A percentile compares a stretch with the other conserved stretches of the same genome.
phyloP scores from a whole-genome alignment of 2,113 vertebrate genomes.

The Coreoperca whiteheadi region DNA sequence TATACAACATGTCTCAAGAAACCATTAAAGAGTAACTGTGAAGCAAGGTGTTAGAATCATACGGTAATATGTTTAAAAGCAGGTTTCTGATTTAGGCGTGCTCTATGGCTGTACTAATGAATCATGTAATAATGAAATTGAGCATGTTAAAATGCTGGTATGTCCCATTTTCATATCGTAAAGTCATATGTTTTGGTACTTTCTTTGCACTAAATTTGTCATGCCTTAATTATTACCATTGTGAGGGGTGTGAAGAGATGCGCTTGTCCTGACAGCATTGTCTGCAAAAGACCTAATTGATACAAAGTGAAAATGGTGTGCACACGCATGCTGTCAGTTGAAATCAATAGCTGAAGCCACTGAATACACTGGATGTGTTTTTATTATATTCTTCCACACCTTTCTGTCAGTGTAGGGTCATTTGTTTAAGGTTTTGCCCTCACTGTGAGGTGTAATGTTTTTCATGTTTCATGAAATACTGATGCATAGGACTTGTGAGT shows the following conservation, averaged over 20 bases:
- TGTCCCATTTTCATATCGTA: neutral
- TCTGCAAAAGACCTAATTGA: conserved; percentile 36
- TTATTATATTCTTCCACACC: conserved; percentile 24
- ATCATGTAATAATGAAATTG: neutral
- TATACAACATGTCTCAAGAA: neutral
- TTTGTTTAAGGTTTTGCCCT: conserved; percentile 8
- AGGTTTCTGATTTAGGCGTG: neutral
- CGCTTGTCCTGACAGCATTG: conserved; percentile 29
- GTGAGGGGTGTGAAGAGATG: conserved; percentile 4
- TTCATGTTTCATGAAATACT: conserved; percentile 9
- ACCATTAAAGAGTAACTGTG: neutral
- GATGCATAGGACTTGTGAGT: neutral
- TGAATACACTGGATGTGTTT: conserved; percentile 7
- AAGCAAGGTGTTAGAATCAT: neutral
- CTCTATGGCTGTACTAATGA: neutral
- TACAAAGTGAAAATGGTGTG: conserved; percentile 22
- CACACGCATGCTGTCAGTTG: conserved; percentile 30
- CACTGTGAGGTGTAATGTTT: conserved; percentile 20
- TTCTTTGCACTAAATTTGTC: neutral
- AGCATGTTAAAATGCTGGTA: neutral
- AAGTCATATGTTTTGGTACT: neutral
- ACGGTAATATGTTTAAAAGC: neutral
- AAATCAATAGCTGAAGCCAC: conserved; percentile 17
- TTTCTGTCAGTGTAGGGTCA: conserved; percentile 1
- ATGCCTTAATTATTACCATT: conserved; percentile 5